Conservation (phyloP, 2,113 vertebrate genomes). For the Orthonyx spaldingii region DNA sequence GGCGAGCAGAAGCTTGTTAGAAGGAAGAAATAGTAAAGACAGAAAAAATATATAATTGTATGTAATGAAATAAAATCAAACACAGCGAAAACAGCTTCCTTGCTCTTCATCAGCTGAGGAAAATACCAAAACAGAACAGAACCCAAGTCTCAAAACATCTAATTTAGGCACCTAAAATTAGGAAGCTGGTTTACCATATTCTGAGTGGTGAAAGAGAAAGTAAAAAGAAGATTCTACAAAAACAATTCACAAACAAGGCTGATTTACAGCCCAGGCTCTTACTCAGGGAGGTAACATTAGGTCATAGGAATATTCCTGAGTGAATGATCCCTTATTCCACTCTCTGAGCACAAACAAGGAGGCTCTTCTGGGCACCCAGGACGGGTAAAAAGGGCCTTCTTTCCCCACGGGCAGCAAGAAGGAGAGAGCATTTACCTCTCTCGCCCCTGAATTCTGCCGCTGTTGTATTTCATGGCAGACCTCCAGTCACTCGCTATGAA, state of each 20-base stretch:
- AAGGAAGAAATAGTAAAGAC: neutral
- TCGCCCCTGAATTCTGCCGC: neutral
- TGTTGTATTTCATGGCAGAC: neutral
- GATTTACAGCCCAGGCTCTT: neutral
- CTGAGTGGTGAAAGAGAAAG: neutral
- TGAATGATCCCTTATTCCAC: slow-evolving; percentile 46
- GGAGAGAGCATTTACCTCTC: neutral
- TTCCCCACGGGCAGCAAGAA: neutral
- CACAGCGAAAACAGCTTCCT: neutral
- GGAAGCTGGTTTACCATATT: neutral
- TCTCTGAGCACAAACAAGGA: slow-evolving; percentile 34
- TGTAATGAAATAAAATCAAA: neutral
- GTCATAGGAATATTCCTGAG: slow-evolving; percentile 54
- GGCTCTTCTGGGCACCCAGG: slow-evolving; percentile 9
- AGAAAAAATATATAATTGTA: neutral
- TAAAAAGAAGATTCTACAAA: neutral
- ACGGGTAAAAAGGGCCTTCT: neutral
- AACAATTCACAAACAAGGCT: neutral
- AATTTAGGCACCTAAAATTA: slow-evolving; percentile 37
- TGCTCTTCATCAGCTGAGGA: neutral
- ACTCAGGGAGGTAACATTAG: slow-evolving; percentile 30
- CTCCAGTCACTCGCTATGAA: neutral
- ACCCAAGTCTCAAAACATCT: neutral
- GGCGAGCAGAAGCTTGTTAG: neutral
- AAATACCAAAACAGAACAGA: neutral